Base-by-base conservation (phyloP, 1,140 invertebrate genomes). In the Lethrus apterus region DNA sequence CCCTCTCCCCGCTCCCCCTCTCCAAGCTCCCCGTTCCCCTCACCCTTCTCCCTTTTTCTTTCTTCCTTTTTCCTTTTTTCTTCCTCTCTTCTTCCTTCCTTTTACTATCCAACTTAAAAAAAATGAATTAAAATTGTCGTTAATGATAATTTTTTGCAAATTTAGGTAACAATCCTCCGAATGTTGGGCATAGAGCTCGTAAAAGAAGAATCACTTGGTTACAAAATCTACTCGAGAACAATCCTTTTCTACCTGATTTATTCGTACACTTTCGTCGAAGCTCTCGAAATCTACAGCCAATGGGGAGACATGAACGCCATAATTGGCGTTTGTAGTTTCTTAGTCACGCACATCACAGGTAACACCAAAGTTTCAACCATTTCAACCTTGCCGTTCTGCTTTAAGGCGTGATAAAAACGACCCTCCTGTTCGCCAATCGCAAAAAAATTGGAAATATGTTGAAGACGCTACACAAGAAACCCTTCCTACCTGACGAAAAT, bases 291-390 rank as follows among this genome's bases (percentile, higher is more conserved):
- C 18, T 36, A 46, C 13, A 11, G 11, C 9, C 33, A 46, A 40
- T 46, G 33, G 44, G 44, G 44, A 26, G 18, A 46, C n/a, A 7
- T 46, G 18, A 46, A 46, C 17, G 44, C 44, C 3, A 46, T 46
- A 2, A 4, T 46, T 5, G 33, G 24, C 3, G 34, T 46, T 5
- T 13, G 9, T 14, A 38, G 29, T 21, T 46, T 36, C 29, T 11
- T 46, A 3, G 30, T 46, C 18, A 46, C 33, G 10, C 44, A 40
- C 26, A 29, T 46, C 13, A 46, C 30, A 34, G 44, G 44, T 46
- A 46, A 36, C 13, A 7, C 19, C 31, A 44, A 30, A 32, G 23
- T 7, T 7, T n/a, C 5, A 7, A 26, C 23, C 5, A 26, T 26
- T n/a, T n/a, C n/a, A n/a, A 26, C n/a, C n/a, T 26, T 26, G 5